These are phyloP conservation scores for Nanorana parkeri DNA, from an alignment of 2,113 vertebrate genomes.

Conservation along the genomic window DNA sequence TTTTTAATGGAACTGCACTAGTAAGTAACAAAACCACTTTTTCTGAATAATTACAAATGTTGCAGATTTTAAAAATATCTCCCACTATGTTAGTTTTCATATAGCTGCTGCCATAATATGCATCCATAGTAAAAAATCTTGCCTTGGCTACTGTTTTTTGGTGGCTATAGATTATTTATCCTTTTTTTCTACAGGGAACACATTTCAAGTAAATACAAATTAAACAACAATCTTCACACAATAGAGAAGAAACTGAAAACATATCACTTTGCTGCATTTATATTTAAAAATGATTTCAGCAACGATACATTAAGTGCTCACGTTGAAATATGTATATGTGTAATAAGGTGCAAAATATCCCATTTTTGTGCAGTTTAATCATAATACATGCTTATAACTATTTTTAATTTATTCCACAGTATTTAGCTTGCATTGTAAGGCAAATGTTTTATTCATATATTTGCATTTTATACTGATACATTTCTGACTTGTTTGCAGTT, in stretches of 20 bases:
- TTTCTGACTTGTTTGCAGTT: conserved; percentile 71
- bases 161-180: too few species aligned
- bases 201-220: too few species aligned
- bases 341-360: conserved; percentile 70
- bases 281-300: conserved; percentile 53
- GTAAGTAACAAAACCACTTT: too few species aligned
- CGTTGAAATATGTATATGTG: conserved; percentile 67
- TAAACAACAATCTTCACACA: background rate
- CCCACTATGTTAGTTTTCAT: too few species aligned
- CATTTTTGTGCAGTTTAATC: conserved; percentile 83
- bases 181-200: too few species aligned
- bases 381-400: conserved; percentile 81
- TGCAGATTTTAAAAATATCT: too few species aligned
- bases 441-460: conserved; percentile 80
- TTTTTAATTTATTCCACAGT: conserved; percentile 90
- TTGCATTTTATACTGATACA: conserved; percentile 68
- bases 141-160: too few species aligned
- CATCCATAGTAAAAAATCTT: background rate
- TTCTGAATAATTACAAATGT: too few species aligned
- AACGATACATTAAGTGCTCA: conserved; percentile 59
- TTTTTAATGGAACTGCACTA: too few species aligned
- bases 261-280: background rate
- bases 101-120: background rate
- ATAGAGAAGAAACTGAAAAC: background rate
- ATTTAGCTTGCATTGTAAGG: conserved; percentile 87